Base-by-base conservation (phyloP, 2,797 vertebrate genomes). In the Lacerta bilineata region DNA sequence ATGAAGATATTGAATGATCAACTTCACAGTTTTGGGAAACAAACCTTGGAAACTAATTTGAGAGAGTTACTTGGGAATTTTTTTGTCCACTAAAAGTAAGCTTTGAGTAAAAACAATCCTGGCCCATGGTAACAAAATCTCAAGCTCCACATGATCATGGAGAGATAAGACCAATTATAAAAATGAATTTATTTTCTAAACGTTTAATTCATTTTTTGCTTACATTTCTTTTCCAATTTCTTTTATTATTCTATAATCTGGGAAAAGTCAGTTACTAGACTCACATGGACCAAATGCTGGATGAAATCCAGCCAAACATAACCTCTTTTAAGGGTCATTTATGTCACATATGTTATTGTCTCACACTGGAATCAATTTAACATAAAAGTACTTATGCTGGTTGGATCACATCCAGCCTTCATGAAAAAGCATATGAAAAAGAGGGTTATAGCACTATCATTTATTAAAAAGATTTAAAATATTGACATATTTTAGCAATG, bases 311-410 rank as follows among this genome's bases (percentile, higher is more conserved):
- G 39, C 18, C 39, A 76, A 76, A 76, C 20, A 43, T 41, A 76
- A 76, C 6, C 39, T 25, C 36, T 76, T 41, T 76, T 20, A 43
- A 41, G 39, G 41, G 23, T 76, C 39, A 27, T 76, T 72, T 69
- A 71, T 83, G 72, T 72, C 68, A 55, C 27, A 11, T 72, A 18
- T 18, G n/a, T 71, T 55, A 72, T 25, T 84, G 23, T 36, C n/a
- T 84, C 20, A 66, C 25, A 41, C 8, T 55, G n/a, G 33, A 84
- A 84, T 50, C n/a, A 84, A 25, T 36, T 11, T 55, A 72, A 72
- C 33, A 55, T 55, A 69, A 84, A 41, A 82, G 61, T 82, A 82
- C 36, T 82, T 82, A 82, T 41, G 36, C 61, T 82, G 80, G 36
- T 27, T 68, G 61, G 80, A 82, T 80, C 61, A 11, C 33, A 82